phyloP scores from a whole-genome alignment of 2,113 vertebrate species.

The zebrafish (Danio rerio) region GRCz12tu NC_133188.1:36380501-36381000 shows the following conservation, averaged over 20 bases:
- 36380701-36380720: neutral
- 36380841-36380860: neutral
- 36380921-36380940: constrained; percentile 18
- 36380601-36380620: no score
- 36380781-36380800: neutral
- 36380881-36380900: neutral
- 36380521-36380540: no score
- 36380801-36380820: neutral
- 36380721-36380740: neutral
- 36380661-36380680: neutral
- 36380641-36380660: no score
- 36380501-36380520: no score
- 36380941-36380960: constrained; percentile 9
- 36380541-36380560: no score
- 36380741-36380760: neutral
- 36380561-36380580: no score
- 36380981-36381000: constrained; percentile 25
- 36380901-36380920: neutral
- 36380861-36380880: neutral
- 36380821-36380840: neutral
- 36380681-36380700: neutral
- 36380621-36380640: no score
- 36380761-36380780: no score
- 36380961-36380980: constrained; percentile 4
- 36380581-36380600: no score